Percentiles rank a stretch among this genome's conserved stretches.
Conservation (phyloP, 2,888 invertebrate species). For the Aquatica leii region DNA sequence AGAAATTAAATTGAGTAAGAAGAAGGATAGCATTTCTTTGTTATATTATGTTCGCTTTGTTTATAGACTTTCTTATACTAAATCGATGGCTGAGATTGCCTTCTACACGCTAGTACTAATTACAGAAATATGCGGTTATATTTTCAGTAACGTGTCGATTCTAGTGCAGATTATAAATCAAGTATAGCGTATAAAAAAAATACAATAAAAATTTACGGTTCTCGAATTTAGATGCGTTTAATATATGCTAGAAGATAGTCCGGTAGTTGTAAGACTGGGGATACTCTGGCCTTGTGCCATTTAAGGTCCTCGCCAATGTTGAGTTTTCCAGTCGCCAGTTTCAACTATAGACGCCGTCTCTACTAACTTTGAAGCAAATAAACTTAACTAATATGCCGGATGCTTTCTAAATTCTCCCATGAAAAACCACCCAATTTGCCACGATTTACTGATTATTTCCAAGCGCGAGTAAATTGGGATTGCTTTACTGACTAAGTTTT, state of each 20-base stretch:
- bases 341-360: slow-evolving; percentile 41
- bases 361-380: slow-evolving; percentile 41
- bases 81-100: no score
- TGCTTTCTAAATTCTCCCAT: slow-evolving; percentile 36
- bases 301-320: slow-evolving; percentile 21
- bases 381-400: slow-evolving; percentile 41
- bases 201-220: slow-evolving; percentile 40
- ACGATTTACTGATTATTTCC: slow-evolving; percentile 18
- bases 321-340: slow-evolving; percentile 40
- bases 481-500: slow-evolving; percentile 7
- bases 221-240: slow-evolving; percentile 38
- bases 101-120: no score
- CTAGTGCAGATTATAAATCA: no score
- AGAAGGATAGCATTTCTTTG: no score
- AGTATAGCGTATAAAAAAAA: not conserved
- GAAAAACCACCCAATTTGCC: slow-evolving; percentile 17
- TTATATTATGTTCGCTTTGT: no score
- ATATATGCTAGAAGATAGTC: slow-evolving; percentile 45
- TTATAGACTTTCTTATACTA: no score
- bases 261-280: slow-evolving; percentile 43
- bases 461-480: slow-evolving; percentile 5
- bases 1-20: no score
- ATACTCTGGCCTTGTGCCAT: slow-evolving; percentile 44
- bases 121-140: no score
- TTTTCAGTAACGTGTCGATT: no score